Evolutionary conservation across 2,797 vertebrate species (phyloP).

Genomic region (Morelia viridis): DNA sequence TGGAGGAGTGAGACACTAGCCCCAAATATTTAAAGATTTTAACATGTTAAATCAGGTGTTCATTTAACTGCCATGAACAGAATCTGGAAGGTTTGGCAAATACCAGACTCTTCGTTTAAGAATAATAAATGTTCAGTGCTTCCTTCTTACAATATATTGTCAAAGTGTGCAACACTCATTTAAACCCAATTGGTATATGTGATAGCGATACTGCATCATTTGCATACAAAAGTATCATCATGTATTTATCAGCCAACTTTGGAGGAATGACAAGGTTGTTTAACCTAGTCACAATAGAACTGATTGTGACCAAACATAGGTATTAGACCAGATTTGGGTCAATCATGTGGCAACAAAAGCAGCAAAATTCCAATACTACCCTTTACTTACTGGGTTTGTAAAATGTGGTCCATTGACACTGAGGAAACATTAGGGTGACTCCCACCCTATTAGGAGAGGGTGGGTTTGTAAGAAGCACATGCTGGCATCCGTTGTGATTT

Average conservation of each 20-base stretch:
- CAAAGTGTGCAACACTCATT: too few species aligned
- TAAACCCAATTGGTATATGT: too few species aligned
- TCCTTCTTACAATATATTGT: too few species aligned
- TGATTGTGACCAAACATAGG: background rate
- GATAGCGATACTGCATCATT: too few species aligned
- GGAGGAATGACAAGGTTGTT: background rate
- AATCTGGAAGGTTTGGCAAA: too few species aligned
- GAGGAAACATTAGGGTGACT: background rate
- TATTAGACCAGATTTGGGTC: background rate
- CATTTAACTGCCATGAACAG: too few species aligned
- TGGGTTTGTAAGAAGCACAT: background rate
- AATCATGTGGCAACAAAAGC: background rate
- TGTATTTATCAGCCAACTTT: background rate
- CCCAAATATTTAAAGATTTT: too few species aligned
- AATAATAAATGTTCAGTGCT: too few species aligned
- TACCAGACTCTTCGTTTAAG: too few species aligned
- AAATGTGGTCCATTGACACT: background rate
- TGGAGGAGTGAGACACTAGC: too few species aligned
- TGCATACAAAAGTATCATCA: too few species aligned
- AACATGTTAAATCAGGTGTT: too few species aligned
- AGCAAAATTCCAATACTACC: background rate
- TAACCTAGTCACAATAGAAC: background rate
- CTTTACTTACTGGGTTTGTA: background rate
- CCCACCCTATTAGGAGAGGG: background rate
- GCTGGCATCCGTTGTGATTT: background rate